Conservation (phyloP, 1,140 invertebrate species). For the Hormaphis cornu region DNA sequence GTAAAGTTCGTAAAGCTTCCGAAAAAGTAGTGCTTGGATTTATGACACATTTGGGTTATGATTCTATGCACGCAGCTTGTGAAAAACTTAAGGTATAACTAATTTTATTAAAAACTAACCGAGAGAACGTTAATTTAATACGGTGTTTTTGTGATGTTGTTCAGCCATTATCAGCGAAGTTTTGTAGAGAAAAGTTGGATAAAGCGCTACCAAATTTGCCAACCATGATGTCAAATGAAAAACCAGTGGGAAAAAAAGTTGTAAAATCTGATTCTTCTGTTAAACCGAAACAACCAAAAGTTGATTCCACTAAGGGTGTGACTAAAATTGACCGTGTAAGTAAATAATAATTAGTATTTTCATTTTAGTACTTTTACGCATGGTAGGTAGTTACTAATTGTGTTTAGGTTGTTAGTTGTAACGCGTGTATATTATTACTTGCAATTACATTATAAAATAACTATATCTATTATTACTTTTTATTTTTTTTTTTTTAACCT, state of each 20-base stretch:
- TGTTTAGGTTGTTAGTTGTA: too few relatives aligned
- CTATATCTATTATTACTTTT: too few relatives aligned
- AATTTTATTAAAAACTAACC: too few relatives aligned
- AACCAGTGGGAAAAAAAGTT: constrained; percentile 16
- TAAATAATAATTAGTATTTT: too few relatives aligned
- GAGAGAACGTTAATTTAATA: neutral
- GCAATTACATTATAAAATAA: too few relatives aligned
- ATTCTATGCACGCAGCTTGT: constrained; percentile 63
- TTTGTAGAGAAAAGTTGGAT: constrained; percentile 20
- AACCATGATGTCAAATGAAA: constrained; percentile 8
- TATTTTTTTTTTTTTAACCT: too few relatives aligned
- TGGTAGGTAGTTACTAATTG: too few relatives aligned
- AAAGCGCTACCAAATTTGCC: constrained; percentile 21
- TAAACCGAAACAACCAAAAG: neutral
- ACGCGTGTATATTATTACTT: too few relatives aligned
- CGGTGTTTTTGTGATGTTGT: neutral
- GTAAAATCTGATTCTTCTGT: constrained; percentile 15
- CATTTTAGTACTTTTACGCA: too few relatives aligned
- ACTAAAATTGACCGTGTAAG: too few relatives aligned
- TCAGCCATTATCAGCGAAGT: neutral
- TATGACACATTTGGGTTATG: constrained; percentile 87
- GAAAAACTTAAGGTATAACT: constrained; percentile 69
- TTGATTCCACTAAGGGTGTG: neutral
- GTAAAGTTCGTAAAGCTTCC: constrained; percentile 81
- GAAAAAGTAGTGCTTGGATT: constrained; percentile 80